These are phyloP conservation scores for Tarsius wallacei DNA, from an alignment of 2,797 vertebrate species.

Conservation along the genomic window DNA sequence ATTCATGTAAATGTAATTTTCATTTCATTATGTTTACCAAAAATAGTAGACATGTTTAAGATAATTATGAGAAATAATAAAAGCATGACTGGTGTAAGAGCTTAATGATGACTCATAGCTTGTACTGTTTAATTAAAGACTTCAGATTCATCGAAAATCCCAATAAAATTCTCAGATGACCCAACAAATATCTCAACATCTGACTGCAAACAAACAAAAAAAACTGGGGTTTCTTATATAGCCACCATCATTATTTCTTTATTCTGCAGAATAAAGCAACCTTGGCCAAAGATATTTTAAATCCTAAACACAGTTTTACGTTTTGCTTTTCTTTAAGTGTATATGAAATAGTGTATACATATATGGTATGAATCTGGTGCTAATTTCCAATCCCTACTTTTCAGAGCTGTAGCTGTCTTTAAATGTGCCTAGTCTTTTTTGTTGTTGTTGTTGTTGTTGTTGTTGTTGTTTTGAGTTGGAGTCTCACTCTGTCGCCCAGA, in stretches of 20 bases:
- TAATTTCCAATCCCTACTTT: conserved; percentile 6
- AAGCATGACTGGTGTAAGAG: not conserved
- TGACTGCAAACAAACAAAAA: not conserved
- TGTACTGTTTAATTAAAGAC: not conserved
- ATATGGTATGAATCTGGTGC: not conserved
- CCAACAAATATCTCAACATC: not conserved
- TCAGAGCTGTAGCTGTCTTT: not conserved
- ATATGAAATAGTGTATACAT: not conserved
- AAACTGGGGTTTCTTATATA: not conserved
- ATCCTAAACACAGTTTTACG: not conserved
- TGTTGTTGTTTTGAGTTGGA: too few relatives aligned
- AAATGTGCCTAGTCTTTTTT: not conserved
- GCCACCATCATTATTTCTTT: not conserved
- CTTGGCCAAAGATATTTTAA: conserved; percentile 2
- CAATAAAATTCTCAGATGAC: not conserved
- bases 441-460: too few relatives aligned
- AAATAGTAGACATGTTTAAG: not conserved
- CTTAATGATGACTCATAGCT: not conserved
- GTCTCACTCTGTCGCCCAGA: too few relatives aligned
- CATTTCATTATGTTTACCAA: conserved; percentile 10
- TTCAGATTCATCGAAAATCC: not conserved
- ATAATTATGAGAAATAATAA: not conserved
- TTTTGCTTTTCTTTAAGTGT: conserved; percentile 4
- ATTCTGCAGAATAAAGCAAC: not conserved
- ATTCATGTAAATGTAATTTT: not conserved